Evolutionary conservation across 1,140 invertebrate species (phyloP).

Genomic region (Temnothorax curvispinosus): DNA sequence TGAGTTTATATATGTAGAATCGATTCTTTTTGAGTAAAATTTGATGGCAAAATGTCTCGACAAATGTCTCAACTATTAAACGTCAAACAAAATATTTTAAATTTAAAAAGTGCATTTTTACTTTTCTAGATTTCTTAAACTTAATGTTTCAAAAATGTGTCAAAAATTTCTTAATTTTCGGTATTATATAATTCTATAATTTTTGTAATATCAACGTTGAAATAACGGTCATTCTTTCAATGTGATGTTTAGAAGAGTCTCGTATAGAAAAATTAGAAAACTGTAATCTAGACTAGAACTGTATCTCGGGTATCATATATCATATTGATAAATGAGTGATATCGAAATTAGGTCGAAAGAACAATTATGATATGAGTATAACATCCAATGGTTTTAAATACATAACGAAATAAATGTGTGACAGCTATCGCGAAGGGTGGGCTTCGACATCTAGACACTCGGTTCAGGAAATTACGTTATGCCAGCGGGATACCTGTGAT

Average conservation of each 20-base stretch:
- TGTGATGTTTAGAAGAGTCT: neutral
- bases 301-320: constrained; percentile 18
- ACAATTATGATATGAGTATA: constrained; percentile 58
- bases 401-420: constrained; percentile 59
- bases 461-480: constrained; percentile 65
- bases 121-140: neutral
- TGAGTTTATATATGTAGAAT: neutral
- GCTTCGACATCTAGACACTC: constrained; percentile 51
- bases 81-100: neutral
- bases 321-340: constrained; percentile 44
- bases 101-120: neutral
- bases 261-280: neutral
- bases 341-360: constrained; percentile 1
- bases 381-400: constrained; percentile 56
- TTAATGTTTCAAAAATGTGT: neutral
- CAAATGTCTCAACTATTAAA: neutral
- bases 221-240: neutral
- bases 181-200: neutral
- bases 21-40: neutral
- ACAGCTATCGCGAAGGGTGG: constrained; percentile 42
- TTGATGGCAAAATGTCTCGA: neutral
- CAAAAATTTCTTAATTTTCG: neutral
- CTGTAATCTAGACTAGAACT: neutral
- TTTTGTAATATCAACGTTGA: neutral
- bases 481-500: constrained; percentile 52